Conservation (phyloP, 2,113 vertebrate genomes). For the Megatriorchis doriae region DNA sequence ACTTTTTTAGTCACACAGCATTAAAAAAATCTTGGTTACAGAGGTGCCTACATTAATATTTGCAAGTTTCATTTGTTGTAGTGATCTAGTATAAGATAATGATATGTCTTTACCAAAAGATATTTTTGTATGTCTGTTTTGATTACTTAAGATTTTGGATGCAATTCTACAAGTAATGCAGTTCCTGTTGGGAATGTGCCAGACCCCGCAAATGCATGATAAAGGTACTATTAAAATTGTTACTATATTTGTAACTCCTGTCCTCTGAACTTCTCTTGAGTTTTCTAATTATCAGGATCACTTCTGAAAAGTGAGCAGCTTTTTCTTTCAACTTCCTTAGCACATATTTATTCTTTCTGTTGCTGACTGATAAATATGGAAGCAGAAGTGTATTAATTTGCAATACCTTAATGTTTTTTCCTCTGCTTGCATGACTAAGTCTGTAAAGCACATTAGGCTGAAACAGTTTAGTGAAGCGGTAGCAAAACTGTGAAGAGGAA, state of each 20-base stretch:
- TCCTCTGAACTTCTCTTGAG: background rate
- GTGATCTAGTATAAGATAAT: background rate
- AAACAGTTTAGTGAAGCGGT: background rate
- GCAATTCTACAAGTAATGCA: slow-evolving; percentile 87
- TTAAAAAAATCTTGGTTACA: background rate
- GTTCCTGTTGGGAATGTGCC: slow-evolving; percentile 87
- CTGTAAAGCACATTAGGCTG: background rate
- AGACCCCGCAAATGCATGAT: slow-evolving; percentile 88
- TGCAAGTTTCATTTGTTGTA: background rate
- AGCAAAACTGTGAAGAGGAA: background rate
- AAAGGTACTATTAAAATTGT: slow-evolving; percentile 78
- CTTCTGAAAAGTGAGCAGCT: background rate
- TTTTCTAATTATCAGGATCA: background rate
- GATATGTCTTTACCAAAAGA: background rate
- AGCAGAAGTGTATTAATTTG: background rate
- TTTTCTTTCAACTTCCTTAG: background rate
- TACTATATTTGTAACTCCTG: background rate
- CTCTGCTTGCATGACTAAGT: background rate
- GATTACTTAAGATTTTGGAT: slow-evolving; percentile 81
- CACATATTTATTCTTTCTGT: background rate
- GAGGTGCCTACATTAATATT: background rate
- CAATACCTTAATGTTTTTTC: background rate
- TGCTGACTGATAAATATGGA: background rate
- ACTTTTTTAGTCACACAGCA: background rate
- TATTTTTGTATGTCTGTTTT: background rate